Evolutionary conservation across 2,113 vertebrate species (phyloP).

Genomic region (Elephas maximus): DNA sequence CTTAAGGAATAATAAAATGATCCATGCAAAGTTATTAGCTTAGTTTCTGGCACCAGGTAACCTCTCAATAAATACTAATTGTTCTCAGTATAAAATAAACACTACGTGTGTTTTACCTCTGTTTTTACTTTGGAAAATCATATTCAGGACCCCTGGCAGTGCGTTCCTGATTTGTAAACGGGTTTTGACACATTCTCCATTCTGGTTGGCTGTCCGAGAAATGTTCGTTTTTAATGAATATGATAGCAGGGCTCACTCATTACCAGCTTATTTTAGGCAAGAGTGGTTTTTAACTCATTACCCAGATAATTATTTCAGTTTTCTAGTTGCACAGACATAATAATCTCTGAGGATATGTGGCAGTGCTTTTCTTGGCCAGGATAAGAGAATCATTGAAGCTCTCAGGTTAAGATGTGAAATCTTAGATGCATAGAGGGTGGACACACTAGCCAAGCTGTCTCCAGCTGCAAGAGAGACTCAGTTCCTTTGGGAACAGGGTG

Average conservation of each 20-base stretch:
- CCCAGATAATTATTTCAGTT: constrained; percentile 67
- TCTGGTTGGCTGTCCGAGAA: background rate
- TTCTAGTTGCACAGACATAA: constrained; percentile 69
- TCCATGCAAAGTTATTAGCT: background rate
- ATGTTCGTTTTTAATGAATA: constrained; percentile 44
- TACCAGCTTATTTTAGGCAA: constrained; percentile 79
- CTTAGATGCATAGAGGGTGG: background rate
- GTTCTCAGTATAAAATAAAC: background rate
- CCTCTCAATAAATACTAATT: background rate
- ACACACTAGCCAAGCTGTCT: fast-evolving
- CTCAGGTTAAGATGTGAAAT: background rate
- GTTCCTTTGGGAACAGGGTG: background rate
- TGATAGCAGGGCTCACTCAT: constrained; percentile 42
- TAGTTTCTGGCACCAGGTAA: background rate
- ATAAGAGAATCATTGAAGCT: background rate
- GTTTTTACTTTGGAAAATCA: background rate
- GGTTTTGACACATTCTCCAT: constrained; percentile 11
- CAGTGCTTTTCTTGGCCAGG: constrained; percentile 24
- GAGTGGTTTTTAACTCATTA: constrained; percentile 77
- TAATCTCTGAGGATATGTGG: constrained; percentile 40
- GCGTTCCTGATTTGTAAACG: constrained; percentile 36
- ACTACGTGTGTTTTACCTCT: background rate
- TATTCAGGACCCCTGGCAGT: background rate
- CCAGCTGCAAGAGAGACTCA: fast-evolving
- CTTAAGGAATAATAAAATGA: background rate